These are phyloP conservation scores for Craseonycteris thonglongyai DNA, from an alignment of 2,113 vertebrate species.

Conservation along the genomic window DNA sequence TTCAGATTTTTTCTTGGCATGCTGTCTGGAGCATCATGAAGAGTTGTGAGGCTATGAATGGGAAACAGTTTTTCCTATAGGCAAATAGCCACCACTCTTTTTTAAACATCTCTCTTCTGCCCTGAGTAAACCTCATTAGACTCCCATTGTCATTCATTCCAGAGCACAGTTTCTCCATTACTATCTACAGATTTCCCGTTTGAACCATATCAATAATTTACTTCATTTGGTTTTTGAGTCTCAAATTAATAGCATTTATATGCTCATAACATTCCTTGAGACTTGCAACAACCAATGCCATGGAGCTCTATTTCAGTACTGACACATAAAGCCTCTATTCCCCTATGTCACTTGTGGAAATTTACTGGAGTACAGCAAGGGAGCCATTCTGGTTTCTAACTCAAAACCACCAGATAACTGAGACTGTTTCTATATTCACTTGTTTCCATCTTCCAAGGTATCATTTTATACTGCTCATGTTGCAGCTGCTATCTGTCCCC, in stretches of 20 bases:
- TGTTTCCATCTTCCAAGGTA: not conserved
- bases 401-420: not conserved
- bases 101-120: not conserved
- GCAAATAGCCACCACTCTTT: not conserved
- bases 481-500: not conserved
- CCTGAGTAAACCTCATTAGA: not conserved
- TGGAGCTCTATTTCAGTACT: not conserved
- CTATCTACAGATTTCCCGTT: not conserved
- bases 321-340: not conserved
- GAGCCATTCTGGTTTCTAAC: not conserved
- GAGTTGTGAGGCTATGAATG: accelerated
- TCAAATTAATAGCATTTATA: not conserved
- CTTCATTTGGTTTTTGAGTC: not conserved
- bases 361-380: not conserved
- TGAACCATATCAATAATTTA: not conserved
- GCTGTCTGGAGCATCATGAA: not conserved
- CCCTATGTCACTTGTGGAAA: not conserved
- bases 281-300: not conserved
- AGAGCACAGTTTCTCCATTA: not conserved
- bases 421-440: not conserved
- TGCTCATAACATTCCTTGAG: not conserved
- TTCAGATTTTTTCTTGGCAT: not conserved
- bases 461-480: not conserved
- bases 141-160: not conserved
- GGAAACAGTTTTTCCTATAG: not conserved